Percentiles rank a stretch among this genome's conserved stretches.
Evolutionary conservation across 1,140 invertebrate genomes (phyloP).

Genomic region (Apocrypta bakeri): DNA sequence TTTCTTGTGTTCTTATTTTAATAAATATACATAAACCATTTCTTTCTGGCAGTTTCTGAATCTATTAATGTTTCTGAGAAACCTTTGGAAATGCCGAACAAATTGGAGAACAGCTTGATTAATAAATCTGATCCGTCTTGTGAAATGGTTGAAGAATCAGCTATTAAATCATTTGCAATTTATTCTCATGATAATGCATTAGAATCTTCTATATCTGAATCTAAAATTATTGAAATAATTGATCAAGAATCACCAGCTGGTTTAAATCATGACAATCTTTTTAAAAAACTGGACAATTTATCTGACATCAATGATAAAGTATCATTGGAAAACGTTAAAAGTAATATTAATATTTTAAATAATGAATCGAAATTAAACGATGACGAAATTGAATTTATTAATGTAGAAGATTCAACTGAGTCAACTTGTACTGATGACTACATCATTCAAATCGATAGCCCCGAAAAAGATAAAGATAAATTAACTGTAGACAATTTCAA

Average conservation of each 20-base stretch:
- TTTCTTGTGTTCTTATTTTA: not conserved
- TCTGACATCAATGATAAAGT: not conserved
- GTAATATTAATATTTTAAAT: not conserved
- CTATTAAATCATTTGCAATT: slow-evolving; percentile 56
- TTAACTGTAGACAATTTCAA: not conserved
- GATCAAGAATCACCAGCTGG: not conserved
- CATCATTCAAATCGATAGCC: not conserved
- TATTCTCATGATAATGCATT: slow-evolving; percentile 26
- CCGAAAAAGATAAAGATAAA: not conserved
- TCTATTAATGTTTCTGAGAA: slow-evolving; percentile 10
- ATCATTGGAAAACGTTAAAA: not conserved
- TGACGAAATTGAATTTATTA: slow-evolving; percentile 35
- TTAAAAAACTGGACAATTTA: not conserved
- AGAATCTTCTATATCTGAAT: slow-evolving; percentile 19
- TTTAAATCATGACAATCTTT: not conserved
- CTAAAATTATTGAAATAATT: slow-evolving; percentile 26
- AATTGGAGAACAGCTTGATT: slow-evolving; percentile 37
- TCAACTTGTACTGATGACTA: slow-evolving; percentile 2
- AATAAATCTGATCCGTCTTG: slow-evolving; percentile 36
- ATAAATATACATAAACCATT: slow-evolving; percentile 6
- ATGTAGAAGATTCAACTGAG: slow-evolving; percentile 27
- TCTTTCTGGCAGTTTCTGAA: slow-evolving; percentile 51
- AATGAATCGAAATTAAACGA: not conserved
- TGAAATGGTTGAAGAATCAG: slow-evolving; percentile 43
- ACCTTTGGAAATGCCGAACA: slow-evolving; percentile 45